Evolutionary conservation across 1,140 invertebrate genomes (phyloP).

Genomic region (Procambarus clarkii): DNA sequence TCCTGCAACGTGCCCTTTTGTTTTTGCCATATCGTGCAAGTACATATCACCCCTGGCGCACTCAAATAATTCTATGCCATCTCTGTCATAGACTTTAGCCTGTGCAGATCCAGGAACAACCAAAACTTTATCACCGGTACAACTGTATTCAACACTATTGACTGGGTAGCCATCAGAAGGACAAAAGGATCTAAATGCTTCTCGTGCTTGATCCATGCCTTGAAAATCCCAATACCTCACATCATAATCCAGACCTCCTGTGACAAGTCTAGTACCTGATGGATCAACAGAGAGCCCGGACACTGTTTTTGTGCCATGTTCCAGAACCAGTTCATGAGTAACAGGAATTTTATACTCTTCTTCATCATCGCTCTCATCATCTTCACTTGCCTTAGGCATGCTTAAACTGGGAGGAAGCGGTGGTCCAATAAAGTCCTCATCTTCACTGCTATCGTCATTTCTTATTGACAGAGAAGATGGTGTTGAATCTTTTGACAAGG

Average conservation of each 20-base stretch:
- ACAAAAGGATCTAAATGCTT: conserved; percentile 85
- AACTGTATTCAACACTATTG: conserved; percentile 91
- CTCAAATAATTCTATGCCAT: conserved; percentile 96
- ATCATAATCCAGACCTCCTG: conserved; percentile 90
- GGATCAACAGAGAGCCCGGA: conserved; percentile 93
- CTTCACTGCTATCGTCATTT: conserved; percentile 37
- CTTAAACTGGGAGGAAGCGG: conserved; percentile 73
- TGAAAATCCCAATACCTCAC: conserved; percentile 98
- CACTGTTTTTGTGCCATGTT: conserved; percentile 90
- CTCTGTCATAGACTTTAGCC: conserved; percentile 95
- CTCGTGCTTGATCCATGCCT: conserved; percentile 94
- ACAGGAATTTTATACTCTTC: conserved; percentile 85
- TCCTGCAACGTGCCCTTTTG: conserved; percentile 96
- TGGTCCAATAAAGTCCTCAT: conserved; percentile 74
- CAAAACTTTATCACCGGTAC: conserved; percentile 94
- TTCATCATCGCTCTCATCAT: conserved; percentile 76
- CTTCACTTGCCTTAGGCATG: conserved; percentile 19
- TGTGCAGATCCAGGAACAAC: conserved; percentile 91
- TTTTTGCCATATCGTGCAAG: conserved; percentile 93
- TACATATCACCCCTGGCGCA: conserved; percentile 97
- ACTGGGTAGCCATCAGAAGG: conserved; percentile 86
- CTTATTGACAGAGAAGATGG: neutral
- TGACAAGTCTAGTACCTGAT: conserved; percentile 92
- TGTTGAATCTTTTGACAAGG: neutral
- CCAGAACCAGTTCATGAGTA: conserved; percentile 87